Conservation (phyloP, 2,797 vertebrate genomes). For the Tympanoctomys barrerae region DNA sequence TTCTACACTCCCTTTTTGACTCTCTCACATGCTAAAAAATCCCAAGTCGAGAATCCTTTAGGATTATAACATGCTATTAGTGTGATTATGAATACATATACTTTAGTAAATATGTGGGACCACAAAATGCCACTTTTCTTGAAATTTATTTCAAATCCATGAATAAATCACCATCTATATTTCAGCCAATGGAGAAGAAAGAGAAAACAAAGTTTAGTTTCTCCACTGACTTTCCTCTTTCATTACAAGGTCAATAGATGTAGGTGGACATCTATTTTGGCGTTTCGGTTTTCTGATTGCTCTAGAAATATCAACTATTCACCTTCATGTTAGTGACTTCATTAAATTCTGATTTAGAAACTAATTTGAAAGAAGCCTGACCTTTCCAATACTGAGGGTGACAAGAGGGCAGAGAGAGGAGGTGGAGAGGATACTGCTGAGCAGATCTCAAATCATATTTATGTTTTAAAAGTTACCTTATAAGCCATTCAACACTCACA, state of each 20-base stretch:
- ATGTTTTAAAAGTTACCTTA: conserved; percentile 65
- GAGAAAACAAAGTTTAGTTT: conserved; percentile 4
- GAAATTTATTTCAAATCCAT: conserved; percentile 59
- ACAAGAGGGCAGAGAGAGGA: conserved; percentile 18
- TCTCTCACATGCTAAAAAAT: conserved; percentile 14
- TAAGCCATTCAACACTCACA: conserved; percentile 59
- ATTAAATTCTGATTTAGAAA: conserved; percentile 77
- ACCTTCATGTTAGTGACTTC: conserved; percentile 74
- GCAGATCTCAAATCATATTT: conserved; percentile 66
- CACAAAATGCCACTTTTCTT: conserved; percentile 33
- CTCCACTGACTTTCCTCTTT: conserved; percentile 32
- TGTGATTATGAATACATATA: conserved; percentile 55
- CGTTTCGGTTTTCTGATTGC: conserved; percentile 72
- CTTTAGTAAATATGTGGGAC: conserved; percentile 67
- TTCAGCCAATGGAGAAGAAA: background rate
- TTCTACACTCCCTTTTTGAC: conserved; percentile 28
- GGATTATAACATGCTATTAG: conserved; percentile 36
- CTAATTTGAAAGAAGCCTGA: conserved; percentile 77
- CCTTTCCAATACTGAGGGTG: conserved; percentile 67
- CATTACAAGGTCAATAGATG: conserved; percentile 54
- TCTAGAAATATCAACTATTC: conserved; percentile 65
- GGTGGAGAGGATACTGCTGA: conserved; percentile 34
- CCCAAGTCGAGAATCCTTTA: conserved; percentile 46
- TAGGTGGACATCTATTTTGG: conserved; percentile 61
- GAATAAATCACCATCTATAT: conserved; percentile 55